Base-by-base conservation (phyloP, 2,797 vertebrate species). In the Cetoscarus ocellatus region DNA sequence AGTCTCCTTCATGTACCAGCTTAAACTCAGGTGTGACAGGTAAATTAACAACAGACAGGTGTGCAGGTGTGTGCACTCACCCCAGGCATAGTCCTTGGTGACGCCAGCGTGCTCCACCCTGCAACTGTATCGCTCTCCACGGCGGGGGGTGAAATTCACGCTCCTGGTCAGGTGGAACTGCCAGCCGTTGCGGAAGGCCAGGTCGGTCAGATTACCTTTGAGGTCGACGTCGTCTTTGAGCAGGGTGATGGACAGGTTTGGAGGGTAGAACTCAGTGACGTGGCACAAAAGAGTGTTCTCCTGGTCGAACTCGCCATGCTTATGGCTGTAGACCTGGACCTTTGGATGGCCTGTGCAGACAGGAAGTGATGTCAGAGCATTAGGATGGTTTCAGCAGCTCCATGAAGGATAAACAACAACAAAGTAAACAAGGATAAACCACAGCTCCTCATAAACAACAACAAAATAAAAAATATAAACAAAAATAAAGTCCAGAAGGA, bases 111-210 rank as follows among this genome's bases (percentile, higher is more conserved):
- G 97, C 0, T 0, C 40, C 72, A 98, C 96, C 0, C 0, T 67
- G 84, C 97, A 98, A 10, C 0, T 0, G 40, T 78, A 96, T 0
- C 0, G 0, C 0, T 91, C 74, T 0, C 0, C 63, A 0, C 0
- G 6, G 0, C 0, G 0, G 0, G 96, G 95, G 0, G 0, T 82
- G 82, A 97, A 95, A 0, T 1, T 0, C 0, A 1, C 82, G 0
- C 78, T 70, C 35, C 70, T 92, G 78, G 96, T 95, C 52, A 95
- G 94, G 50, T 96, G 87, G 84, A 97, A 98, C 35, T 87, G 83
- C 97, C 97, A 97, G 65, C 94, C 75, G 0, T 89, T 42, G 1
- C 88, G 83, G 84, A 98, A 98, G 72, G 96, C 88, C 87, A 98
- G 86, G 82, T 98, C 96, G 0, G 94, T 79, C 53, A 86, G 90